Evolutionary conservation across 30 jellyfish, hydroid and myxozoan genomes (phyloP).

Genomic region (Aurelia aurita): DNA sequence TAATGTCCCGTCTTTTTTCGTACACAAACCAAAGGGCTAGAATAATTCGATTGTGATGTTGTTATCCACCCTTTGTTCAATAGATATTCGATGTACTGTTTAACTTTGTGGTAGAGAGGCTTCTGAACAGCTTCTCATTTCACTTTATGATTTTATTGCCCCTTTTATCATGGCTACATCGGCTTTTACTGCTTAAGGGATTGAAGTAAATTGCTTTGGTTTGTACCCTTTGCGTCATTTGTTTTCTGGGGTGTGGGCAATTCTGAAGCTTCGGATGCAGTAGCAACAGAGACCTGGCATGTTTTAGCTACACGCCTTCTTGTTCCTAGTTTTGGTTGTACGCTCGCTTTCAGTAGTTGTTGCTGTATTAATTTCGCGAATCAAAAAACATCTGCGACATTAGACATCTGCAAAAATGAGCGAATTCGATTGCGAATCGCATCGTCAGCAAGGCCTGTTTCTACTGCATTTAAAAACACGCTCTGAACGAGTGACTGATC

Average conservation of each 20-base stretch:
- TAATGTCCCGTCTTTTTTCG: conserved; percentile 45
- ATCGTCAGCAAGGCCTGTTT: conserved; percentile 2
- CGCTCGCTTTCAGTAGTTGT: too few relatives aligned
- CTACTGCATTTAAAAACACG: conserved; percentile 1
- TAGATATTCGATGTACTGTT: conserved; percentile 29
- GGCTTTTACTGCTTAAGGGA: too few relatives aligned
- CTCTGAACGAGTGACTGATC: conserved; percentile 2
- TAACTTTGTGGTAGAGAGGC: conserved; percentile 26
- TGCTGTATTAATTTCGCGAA: too few relatives aligned
- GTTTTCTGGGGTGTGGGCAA: background rate
- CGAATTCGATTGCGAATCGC: conserved; percentile 2
- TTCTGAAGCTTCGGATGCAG: conserved; percentile 2
- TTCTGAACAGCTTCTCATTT: conserved; percentile 19
- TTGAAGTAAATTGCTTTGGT: too few relatives aligned
- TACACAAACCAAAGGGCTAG: conserved; percentile 23
- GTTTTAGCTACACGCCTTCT: background rate
- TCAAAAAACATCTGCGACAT: background rate
- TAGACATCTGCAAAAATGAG: background rate
- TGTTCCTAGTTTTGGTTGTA: too few relatives aligned
- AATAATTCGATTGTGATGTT: background rate
- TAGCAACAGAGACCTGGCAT: background rate
- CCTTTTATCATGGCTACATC: too few relatives aligned
- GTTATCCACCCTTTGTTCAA: conserved; percentile 30
- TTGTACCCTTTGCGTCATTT: background rate
- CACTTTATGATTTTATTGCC: too few relatives aligned